Evolutionary conservation across 2,888 invertebrate species (phyloP).

Genomic region (Tetragonisca angustula): DNA sequence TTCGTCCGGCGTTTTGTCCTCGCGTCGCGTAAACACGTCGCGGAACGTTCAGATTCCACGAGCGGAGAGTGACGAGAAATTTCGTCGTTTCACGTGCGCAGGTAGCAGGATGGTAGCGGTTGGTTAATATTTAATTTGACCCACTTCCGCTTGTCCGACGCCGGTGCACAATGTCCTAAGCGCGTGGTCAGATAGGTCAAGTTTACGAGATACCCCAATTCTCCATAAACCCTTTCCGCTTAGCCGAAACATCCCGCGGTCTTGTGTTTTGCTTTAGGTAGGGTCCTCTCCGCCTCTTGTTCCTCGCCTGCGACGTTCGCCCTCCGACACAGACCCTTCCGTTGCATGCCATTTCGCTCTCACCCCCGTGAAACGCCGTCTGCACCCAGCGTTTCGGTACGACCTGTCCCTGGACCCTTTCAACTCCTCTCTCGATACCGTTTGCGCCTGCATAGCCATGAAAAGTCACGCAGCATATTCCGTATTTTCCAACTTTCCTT

Average conservation of each 20-base stretch:
- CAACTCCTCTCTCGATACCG: neutral
- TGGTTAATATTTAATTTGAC: slow-evolving; percentile 72
- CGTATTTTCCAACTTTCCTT: neutral
- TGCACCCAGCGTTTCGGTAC: slow-evolving; percentile 68
- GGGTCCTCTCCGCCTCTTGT: slow-evolving; percentile 64
- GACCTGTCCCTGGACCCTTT: slow-evolving; percentile 5
- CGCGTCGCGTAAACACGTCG: slow-evolving; percentile 1
- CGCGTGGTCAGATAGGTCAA: slow-evolving; percentile 79
- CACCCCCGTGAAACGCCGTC: slow-evolving; percentile 63
- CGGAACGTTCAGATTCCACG: neutral
- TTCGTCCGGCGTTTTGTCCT: too few species aligned
- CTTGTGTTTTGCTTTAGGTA: slow-evolving; percentile 75
- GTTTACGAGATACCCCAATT: slow-evolving; percentile 80
- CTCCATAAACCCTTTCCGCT: slow-evolving; percentile 81
- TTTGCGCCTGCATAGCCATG: neutral
- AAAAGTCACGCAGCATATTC: neutral
- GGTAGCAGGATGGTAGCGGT: neutral
- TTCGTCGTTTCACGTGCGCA: neutral
- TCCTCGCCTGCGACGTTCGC: slow-evolving; percentile 51
- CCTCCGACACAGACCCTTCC: slow-evolving; percentile 72
- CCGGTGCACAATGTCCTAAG: slow-evolving; percentile 66
- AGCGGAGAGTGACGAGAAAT: neutral
- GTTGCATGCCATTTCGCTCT: slow-evolving; percentile 73
- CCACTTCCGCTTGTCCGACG: slow-evolving; percentile 70
- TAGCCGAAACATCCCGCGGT: slow-evolving; percentile 77